Base-by-base conservation (phyloP, 2,888 invertebrate genomes). In the Sceliomorpha sp. region DNA sequence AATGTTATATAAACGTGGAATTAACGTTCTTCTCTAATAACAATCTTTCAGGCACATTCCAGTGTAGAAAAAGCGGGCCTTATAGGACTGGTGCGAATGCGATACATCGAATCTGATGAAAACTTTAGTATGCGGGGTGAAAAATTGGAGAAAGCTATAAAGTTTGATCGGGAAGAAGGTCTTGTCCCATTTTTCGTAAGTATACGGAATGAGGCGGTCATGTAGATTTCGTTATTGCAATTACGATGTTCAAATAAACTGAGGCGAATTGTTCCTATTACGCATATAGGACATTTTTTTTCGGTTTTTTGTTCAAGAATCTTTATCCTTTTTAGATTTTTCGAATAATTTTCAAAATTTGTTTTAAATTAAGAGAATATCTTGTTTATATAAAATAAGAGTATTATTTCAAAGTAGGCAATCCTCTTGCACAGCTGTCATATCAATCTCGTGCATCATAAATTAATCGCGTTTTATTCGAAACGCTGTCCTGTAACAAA, bases 21-120 rank as follows among this genome's bases (percentile, higher is more conserved):
- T n/a, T n/a, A n/a, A n/a, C n/a, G n/a, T n/a, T n/a, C n/a, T 17
- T 26, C 5, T 10, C 14, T 40, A 34, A 56, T 24, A 10, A 14
- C 12, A 8, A 10, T 55, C 62, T 77, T 80, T 1, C 74, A 93
- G 91, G 97, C 98, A 0, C 98, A 98, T 86, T 98, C 97, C 0
- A 97, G 97, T 7, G 96, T 98, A 1, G 98, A 98, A 89, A 98
- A 98, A 87, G 98, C 98, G 14, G 98, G 97, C 1, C 90, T 98
- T 40, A 98, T 98, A 80, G 97, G 94, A 74, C 90, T 98, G 78
- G 98, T 98, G 7, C 93, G 96, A 73, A 94, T 98, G 93, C 91
- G 96, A 27, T 98, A 96, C 88, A 93, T 98, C 68, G 97, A 97
- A 85, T 94, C 96, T 1, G 97, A 98, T 86, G 94, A 93, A 13